Evolutionary conservation across 2,888 invertebrate species (phyloP), one percentile per base, ranked within the genome.

Genomic region (Tiliacea aurago): DNA sequence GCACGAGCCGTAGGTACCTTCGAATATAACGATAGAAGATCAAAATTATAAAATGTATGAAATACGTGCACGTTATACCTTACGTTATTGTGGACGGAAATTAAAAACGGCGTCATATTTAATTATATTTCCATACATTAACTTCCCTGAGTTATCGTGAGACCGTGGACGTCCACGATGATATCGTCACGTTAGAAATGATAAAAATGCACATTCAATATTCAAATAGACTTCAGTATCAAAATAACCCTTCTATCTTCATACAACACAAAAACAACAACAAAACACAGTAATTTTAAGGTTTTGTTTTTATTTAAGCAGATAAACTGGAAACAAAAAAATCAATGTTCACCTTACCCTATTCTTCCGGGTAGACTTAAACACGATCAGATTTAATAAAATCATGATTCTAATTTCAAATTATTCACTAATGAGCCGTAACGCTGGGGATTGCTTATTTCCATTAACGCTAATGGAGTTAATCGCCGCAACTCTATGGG

Each of bases 381-480:
- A 84, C 65, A 66, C 33, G 56, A 75, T 75, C 56, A 55, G 67
- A 80, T 75, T 28, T 28, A 2, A 28, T 72, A 78, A 84, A 83
- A 76, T 83, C 70, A 76, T 74, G 73, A 65, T 47, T 72, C 74
- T 76, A 86, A 76, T 80, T 75, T 76, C 85, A 84, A 87, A 87
- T 86, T 85, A 85, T 81, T 85, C 80, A 83, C 84, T 88, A 91
- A 91, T 90, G 90, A 90, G 85, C 89, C 90, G 89, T 87, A 86
- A 86, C 87, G 70, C 78, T 81, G 80, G 82, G 84, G 86, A 87
- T 86, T 87, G 84, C 86, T 88, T 89, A 88, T 90, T 89, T 88
- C 90, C 91, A 92, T 91, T 92, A 90, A 77, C 87, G 84, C 81
- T 90, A 92, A 92, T 91, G 90, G 89, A 89, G 89, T 88, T 87